These are phyloP conservation scores for Aspidapion aeneum DNA, from an alignment of 2,888 invertebrate species.

Conservation along the genomic window DNA sequence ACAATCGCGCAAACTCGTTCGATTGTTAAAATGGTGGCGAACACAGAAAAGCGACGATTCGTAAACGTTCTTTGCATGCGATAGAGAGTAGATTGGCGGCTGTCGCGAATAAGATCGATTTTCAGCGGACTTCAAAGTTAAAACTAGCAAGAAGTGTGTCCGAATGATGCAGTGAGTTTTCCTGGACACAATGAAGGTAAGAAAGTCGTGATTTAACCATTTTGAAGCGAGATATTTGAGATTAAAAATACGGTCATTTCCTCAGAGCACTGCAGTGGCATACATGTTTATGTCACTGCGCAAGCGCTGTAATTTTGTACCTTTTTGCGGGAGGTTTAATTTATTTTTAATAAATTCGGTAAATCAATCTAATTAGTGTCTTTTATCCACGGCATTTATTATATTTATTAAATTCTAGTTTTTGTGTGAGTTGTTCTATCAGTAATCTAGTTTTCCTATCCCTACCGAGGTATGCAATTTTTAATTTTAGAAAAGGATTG, in stretches of 20 bases:
- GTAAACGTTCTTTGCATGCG: constrained; percentile 13
- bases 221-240: constrained; percentile 23
- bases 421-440: no score
- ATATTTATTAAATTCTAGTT: neutral
- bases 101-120: constrained; percentile 17
- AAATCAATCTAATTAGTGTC: neutral
- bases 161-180: constrained; percentile 22
- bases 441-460: no score
- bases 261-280: constrained; percentile 37
- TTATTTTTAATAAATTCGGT: neutral
- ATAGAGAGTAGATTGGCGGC: constrained; percentile 10
- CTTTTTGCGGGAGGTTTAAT: constrained; percentile 33
- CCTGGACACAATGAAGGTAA: constrained; percentile 31
- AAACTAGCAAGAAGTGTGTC: constrained; percentile 21
- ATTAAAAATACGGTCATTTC: constrained; percentile 30
- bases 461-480: no score
- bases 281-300: constrained; percentile 39
- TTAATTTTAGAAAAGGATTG: no score
- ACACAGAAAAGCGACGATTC: constrained; percentile 18
- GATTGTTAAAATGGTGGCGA: constrained; percentile 19
- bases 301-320: constrained; percentile 30
- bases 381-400: neutral
- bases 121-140: constrained; percentile 28
- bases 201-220: constrained; percentile 32
- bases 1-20: constrained; percentile 11